These are phyloP conservation scores for Acropternis orthonyx DNA, from an alignment of 2,797 vertebrate species.

Conservation along the genomic window DNA sequence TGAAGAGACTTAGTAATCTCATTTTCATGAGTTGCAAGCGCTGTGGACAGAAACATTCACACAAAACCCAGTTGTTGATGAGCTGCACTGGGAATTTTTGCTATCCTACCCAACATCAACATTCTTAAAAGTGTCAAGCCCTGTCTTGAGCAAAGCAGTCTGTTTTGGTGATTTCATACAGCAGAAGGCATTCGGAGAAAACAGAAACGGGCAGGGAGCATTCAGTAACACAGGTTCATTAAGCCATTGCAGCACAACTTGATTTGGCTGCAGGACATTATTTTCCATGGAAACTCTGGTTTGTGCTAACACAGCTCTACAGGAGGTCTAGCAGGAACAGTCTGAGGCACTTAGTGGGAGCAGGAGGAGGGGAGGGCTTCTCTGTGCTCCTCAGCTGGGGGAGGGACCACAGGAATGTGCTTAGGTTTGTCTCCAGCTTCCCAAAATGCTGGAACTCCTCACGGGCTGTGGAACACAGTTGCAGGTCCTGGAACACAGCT, in stretches of 20 bases:
- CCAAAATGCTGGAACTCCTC: not conserved
- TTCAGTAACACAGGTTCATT: not conserved
- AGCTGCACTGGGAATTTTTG: not conserved
- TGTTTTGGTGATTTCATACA: not conserved
- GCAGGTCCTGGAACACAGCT: not conserved
- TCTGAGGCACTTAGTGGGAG: not conserved
- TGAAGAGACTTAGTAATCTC: not conserved
- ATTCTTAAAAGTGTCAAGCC: not conserved
- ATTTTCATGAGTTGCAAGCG: not conserved
- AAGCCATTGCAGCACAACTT: not conserved
- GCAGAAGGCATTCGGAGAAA: not conserved
- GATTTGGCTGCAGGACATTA: not conserved
- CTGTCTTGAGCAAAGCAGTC: not conserved
- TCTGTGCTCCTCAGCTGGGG: fast-evolving
- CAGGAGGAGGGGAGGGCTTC: not conserved
- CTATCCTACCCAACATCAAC: not conserved
- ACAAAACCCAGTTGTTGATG: conserved; percentile 6
- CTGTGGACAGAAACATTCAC: not conserved
- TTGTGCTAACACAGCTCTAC: not conserved
- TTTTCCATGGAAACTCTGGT: conserved; percentile 34
- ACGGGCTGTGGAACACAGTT: fast-evolving
- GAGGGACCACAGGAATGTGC: fast-evolving
- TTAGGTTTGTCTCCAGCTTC: not conserved
- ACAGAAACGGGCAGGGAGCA: not conserved
- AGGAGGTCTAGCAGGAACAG: not conserved